Evolutionary conservation across 2,113 vertebrate genomes (phyloP), one percentile per base, ranked within the genome.

Genomic region (Gallinago paraguaiae): DNA sequence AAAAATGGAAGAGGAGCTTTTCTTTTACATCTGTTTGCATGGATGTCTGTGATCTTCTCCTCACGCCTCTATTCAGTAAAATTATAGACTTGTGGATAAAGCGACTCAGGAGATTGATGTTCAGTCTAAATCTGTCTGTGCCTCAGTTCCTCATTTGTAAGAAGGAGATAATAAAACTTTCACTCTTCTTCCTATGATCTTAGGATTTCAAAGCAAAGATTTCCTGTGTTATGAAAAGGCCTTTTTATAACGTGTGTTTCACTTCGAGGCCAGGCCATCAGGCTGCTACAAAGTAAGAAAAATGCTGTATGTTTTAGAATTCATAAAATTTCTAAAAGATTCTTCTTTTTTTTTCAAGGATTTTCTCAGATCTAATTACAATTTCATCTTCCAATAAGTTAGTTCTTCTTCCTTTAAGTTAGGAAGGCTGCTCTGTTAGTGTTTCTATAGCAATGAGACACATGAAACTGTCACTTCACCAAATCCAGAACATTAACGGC

Each of bases 401-500:
- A 43, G 41, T 43, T 43, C 41, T 15, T 43, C 41, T 43, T 43
- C 25, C n/a, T 78, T 82, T 39, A 63, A 30, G 17, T 41, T 63
- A 69, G 51, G 45, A 94, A 79, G 45, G 33, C 7, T 70, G 53
- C 54, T 76, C 74, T 78, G 61, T 81, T 81, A 77, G 31, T 72
- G 90, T 93, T 90, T 74, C 87, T 87, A 69, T 76, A 94, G 60
- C 41, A 77, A 69, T 91, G 87, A 85, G 87, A 92, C 30, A 61
- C 20, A n/a, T 8, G 23, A 93, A 91, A 65, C 80, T 74, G 60
- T 71, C 77, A 56, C 50, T 68, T 92, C 54, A 43, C 41, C 61
- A 53, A 53, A 87, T 75, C 84, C 75, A 85, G 84, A 93, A 85
- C 39, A 75, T 92, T 76, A 89, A 48, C 59, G 63, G 63, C 35